Percentiles rank a stretch among this genome's conserved stretches.
Conservation (phyloP, 2,113 vertebrate genomes). For the Perca schrenkii region DNA sequence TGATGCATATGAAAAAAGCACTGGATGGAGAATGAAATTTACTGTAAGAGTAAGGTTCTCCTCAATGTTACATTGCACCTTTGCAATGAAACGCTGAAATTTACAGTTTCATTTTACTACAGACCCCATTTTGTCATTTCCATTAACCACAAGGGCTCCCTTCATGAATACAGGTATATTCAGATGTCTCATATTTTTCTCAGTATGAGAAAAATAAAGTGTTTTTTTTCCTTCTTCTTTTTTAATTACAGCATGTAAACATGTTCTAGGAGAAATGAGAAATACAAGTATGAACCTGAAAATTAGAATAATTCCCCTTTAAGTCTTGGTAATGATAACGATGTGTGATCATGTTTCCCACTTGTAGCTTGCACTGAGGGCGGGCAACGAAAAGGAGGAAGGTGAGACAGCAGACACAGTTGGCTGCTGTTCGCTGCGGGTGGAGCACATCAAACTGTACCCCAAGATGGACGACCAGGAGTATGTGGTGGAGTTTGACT, state of each 20-base stretch:
- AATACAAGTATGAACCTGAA: too few species aligned
- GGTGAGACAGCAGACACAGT: constrained; percentile 97
- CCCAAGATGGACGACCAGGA: constrained; percentile 94
- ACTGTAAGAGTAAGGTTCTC: not conserved
- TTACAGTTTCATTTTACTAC: not conserved
- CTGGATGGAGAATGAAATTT: not conserved
- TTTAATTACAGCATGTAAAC: too few species aligned
- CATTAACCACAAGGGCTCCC: not conserved
- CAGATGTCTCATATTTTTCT: too few species aligned
- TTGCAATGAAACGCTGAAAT: not conserved
- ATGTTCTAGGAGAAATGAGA: too few species aligned
- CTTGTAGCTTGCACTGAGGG: constrained; percentile 93
- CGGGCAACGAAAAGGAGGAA: constrained; percentile 98
- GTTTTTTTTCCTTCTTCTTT: too few species aligned
- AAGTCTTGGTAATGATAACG: not conserved
- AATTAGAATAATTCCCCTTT: too few species aligned
- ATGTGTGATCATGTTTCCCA: not conserved
- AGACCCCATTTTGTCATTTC: not conserved
- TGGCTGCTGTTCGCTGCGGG: constrained; percentile 95
- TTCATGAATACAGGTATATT: not conserved
- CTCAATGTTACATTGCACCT: not conserved
- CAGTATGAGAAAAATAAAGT: too few species aligned
- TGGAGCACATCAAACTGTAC: constrained; percentile 95
- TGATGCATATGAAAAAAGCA: not conserved
- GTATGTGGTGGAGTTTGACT: constrained; percentile 97